phyloP scores from a whole-genome alignment of 2,888 invertebrate species.

The Lepas anatifera region DNA sequence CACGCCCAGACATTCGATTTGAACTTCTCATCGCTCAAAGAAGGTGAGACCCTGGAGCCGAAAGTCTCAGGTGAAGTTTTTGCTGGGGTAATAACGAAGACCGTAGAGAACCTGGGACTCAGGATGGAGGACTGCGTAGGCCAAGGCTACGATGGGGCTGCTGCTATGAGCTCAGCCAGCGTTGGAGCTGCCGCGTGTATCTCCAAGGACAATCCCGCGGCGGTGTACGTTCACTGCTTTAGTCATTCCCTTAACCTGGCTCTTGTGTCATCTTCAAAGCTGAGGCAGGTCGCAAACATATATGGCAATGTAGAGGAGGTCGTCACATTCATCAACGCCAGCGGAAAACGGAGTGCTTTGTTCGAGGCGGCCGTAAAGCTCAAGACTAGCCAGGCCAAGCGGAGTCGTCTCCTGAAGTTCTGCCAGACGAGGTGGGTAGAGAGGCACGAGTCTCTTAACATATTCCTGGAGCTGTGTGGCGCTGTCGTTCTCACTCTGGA shows the following conservation, averaged over 20 bases:
- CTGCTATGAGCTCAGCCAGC: neutral
- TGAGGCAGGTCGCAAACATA: neutral
- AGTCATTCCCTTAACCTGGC: neutral
- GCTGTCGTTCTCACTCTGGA: neutral
- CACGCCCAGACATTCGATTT: neutral
- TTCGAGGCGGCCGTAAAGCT: neutral
- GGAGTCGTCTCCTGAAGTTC: neutral
- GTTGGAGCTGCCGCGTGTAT: neutral
- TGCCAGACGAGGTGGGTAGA: neutral
- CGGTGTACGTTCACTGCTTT: neutral
- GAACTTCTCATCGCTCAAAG: neutral
- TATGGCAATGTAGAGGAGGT: neutral
- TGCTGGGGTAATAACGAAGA: neutral
- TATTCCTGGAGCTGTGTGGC: neutral
- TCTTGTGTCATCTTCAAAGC: neutral
- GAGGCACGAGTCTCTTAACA: neutral
- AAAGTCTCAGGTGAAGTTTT: neutral
- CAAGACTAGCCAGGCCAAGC: neutral
- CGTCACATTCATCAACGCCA: neutral
- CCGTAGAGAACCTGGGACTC: neutral
- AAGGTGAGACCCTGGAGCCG: neutral
- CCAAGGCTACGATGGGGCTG: neutral
- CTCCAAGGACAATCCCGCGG: neutral
- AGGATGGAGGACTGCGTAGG: neutral
- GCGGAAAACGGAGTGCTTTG: neutral